Base-by-base conservation (phyloP, 2,888 invertebrate genomes). In the Aricia artaxerxes region DNA sequence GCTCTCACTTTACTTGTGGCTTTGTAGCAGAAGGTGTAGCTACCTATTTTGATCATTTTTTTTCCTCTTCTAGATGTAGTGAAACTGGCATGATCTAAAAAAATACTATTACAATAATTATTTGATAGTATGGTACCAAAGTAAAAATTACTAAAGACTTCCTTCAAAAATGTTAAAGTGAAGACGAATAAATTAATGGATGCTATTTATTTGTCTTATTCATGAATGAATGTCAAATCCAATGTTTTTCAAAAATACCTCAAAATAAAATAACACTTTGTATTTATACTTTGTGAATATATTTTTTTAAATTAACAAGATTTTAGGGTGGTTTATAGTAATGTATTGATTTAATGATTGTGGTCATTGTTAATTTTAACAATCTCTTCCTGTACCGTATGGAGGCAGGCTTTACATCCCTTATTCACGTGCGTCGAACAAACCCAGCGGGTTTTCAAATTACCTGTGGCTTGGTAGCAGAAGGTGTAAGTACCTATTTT, bases 1-100 rank as follows among this genome's bases (percentile, higher is more conserved):
- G 57, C 60, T 44, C 73, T 83, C 9, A 31, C 4, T 1, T 81
- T 80, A 0, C 13, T 60, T 0, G 35, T 73, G 0, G 40, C 73
- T 16, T 82, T 80, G 0, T 80, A 79, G 49, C 85, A 85, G 79
- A 85, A 89, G 0, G 84, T 86, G 72, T 85, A 87, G 0, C 82
- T 79, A 1, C 82, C 83, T 1, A 83, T 40, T 49, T 82, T 79
- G 1, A 87, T 78, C 80, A 85, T 79, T 0, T 81, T 40, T 4
- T 83, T 84, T 1, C 87, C 86, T 64, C 78, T 78, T 53, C 80
- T 73, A 60, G 73, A 78, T 35, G 11, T 72, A 24, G 44, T 78
- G 60, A 75, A 13, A 57, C 73, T 73, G 73, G 60, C 38, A 6
- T 73, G 40, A 40, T 6, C 78, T 78, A 60, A 57, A 73, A 78